Base-by-base conservation (phyloP, 1,140 invertebrate species). In the Ladona fulva region DNA sequence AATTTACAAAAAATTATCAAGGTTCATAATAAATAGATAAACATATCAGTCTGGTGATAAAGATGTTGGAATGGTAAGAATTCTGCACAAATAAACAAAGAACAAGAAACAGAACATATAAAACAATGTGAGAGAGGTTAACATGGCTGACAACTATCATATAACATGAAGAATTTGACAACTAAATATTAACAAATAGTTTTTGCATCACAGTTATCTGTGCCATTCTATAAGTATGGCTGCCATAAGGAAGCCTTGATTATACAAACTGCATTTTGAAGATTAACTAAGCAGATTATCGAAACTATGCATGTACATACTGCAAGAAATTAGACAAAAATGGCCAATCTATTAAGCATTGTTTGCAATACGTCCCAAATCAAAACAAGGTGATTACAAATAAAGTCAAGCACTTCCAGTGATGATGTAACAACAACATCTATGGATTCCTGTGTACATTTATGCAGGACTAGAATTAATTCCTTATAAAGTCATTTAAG, bases 121-220 rank as follows among this genome's bases (percentile, higher is more conserved):
- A 66, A 66, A 22, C 16, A 66, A 66, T 22, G 29, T 8, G 29
- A 6, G 52, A 12, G 16, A 66, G 52, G 52, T 66, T 16, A 66
- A 66, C 14, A 12, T 66, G 52, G 52, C 5, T 66, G 52, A 66
- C 29, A 12, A 16, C n/a, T 22, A 66, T 66, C 52, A 66, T 22
- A 66, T 66, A 66, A 66, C 52, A 66, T 66, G 14, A 19, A 66
- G n/a, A 19, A 19, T 66, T 12, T 6, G 16, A 66, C 12, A 66
- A 66, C 14, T 66, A 22, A 66, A 66, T 16, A 19, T 66, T 66
- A 66, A 66, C 52, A 66, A 5, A 66, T 19, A 6, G n/a, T 66
- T 66, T 22, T 66, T 66, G 52, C 52, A 66, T 66, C 52, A 66
- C 52, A 66, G 52, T 66, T 66, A 19, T 66, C 52, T 66, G 52